Base-by-base conservation (phyloP, 1,140 invertebrate genomes). In the Latrodectus geometricus region DNA sequence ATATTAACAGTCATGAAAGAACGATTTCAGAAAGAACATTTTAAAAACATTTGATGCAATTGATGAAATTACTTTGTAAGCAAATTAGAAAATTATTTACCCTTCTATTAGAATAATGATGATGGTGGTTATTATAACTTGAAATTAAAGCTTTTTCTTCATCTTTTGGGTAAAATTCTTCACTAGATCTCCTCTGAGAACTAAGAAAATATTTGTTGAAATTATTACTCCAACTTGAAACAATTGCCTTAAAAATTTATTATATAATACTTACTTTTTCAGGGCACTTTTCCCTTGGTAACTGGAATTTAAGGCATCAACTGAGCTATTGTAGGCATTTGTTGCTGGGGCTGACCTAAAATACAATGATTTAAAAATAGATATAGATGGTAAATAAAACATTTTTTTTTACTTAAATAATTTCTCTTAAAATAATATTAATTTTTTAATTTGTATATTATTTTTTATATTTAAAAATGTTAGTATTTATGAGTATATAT, bases 81-180 rank as follows among this genome's bases (percentile, higher is more conserved):
- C 11, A 69, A 69, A 23, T 23, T 8, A n/a, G 68, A 69, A 68
- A 66, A 15, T 50, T 14, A 56, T 12, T 56, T 86, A 86, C 83
- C 52, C 75, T 77, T 86, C 83, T 78, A 23, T 66, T 70, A 12
- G 21, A 61, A 86, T 78, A 77, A 15, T 80, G 15, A 66, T 80
- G 76, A 80, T 80, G 15, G 52, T 80, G 76, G 73, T 80, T 87
- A 54, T 20, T 82, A 68, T 88, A 88, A 11, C 75, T 74, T n/a
- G 75, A 75, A 68, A 85, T 77, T 14, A 82, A 75, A 15, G 0
- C 23, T 52, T 85, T 74, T 11, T 85, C 87, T 65, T 88, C 87
- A n/a, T 88, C 87, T 84, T 65, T 52, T 15, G 85, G 69, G 61
- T 87, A 87, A 61, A 80, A 80, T 66, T 80, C 77, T 35, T 54